These are phyloP conservation scores for Danio kyathit DNA, from an alignment of 2,797 vertebrate genomes.

Conservation along the genomic window DNA sequence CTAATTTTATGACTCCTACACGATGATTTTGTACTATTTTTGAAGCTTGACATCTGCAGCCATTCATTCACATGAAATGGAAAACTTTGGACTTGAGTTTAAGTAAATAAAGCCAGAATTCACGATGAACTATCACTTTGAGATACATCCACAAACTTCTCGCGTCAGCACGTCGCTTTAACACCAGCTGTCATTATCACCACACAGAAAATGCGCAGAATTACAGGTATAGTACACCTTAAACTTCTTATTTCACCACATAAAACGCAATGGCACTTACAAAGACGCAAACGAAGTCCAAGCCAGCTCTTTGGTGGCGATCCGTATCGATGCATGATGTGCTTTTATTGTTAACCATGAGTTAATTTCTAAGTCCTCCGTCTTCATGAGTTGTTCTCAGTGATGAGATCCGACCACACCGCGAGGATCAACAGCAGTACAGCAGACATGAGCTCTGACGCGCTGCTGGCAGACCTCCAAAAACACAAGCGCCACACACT, in stretches of 20 bases:
- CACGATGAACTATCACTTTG: background rate
- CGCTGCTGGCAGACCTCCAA: slow-evolving; percentile 23
- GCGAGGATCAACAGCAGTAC: slow-evolving; percentile 3
- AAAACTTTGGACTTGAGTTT: background rate
- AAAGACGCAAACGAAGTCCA: slow-evolving; percentile 69
- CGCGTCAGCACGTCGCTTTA: background rate
- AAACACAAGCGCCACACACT: slow-evolving; percentile 19
- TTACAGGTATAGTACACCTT: background rate
- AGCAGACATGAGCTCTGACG: slow-evolving; percentile 38
- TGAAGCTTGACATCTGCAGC: background rate
- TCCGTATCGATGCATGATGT: slow-evolving; percentile 53
- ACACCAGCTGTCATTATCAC: background rate
- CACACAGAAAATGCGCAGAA: background rate
- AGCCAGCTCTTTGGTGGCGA: slow-evolving; percentile 77
- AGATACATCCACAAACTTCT: background rate
- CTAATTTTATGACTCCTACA: background rate
- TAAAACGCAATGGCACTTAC: slow-evolving; percentile 70
- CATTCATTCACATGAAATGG: background rate
- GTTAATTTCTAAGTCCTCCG: background rate
- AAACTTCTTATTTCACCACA: background rate
- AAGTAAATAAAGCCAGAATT: background rate
- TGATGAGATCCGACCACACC: slow-evolving; percentile 28
- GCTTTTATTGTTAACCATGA: slow-evolving; percentile 68
- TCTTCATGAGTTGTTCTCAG: slow-evolving; percentile 14
- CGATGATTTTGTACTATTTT: background rate